Percentiles rank a stretch among this genome's conserved stretches.
Conservation (phyloP, 2,888 invertebrate genomes). For the Beris morrisii region DNA sequence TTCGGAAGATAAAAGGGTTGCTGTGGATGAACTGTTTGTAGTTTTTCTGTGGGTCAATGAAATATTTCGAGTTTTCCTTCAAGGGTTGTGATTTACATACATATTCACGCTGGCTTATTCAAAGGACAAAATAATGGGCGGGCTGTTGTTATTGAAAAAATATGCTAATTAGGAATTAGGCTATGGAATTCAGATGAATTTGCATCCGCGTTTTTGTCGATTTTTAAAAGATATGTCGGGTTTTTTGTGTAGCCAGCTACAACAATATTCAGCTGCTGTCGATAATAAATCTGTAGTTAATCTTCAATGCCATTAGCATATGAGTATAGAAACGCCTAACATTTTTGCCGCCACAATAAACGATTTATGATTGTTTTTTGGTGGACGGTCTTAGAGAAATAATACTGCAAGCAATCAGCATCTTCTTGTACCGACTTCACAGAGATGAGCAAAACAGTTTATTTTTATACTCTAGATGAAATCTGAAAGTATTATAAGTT, state of each 20-base stretch:
- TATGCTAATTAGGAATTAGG: slow-evolving; percentile 33
- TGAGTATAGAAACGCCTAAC: no score
- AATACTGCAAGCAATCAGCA: no score
- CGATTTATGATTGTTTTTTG: no score
- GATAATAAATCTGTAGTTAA: no score
- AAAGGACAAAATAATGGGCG: slow-evolving; percentile 32
- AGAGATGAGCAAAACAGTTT: no score
- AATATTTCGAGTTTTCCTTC: not conserved
- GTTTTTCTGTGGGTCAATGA: slow-evolving; percentile 3
- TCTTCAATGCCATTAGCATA: no score
- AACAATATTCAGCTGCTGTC: not conserved
- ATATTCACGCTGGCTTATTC: not conserved
- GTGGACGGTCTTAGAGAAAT: no score
- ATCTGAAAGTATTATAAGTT: no score
- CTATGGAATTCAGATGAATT: slow-evolving; percentile 13
- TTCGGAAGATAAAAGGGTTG: slow-evolving; percentile 16
- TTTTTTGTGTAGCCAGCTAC: not conserved
- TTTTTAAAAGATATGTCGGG: not conserved
- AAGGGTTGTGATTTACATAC: slow-evolving; percentile 11
- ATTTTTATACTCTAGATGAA: no score
- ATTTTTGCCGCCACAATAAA: no score
- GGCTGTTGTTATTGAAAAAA: slow-evolving; percentile 37
- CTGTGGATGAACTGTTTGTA: not conserved
- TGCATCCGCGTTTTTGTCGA: slow-evolving; percentile 4
- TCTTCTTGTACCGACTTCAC: no score